Evolutionary conservation across 2,797 vertebrate species (phyloP).

Genomic region (Linurgus olivaceus): DNA sequence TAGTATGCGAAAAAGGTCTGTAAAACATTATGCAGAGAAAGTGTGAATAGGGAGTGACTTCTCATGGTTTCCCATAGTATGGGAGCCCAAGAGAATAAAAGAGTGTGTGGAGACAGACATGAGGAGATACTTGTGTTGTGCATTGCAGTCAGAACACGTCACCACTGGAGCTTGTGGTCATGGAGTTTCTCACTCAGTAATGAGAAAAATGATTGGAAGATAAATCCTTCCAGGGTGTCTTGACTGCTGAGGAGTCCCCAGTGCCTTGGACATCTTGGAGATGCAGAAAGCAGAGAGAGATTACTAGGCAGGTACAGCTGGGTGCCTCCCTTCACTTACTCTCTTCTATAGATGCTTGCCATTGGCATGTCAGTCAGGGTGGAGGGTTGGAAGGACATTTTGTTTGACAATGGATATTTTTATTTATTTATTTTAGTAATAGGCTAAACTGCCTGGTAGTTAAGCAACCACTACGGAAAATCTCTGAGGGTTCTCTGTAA

Average conservation of each 20-base stretch:
- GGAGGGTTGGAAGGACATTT: neutral
- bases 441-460: neutral
- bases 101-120: accelerated
- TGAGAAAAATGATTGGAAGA: neutral
- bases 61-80: neutral
- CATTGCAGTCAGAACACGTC: neutral
- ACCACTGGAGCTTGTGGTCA: neutral
- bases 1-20: neutral
- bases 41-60: neutral
- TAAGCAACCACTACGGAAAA: neutral
- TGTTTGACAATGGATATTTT: neutral
- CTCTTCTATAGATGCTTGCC: neutral
- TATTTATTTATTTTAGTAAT: neutral
- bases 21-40: neutral
- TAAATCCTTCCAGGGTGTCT: neutral
- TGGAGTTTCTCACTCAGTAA: neutral
- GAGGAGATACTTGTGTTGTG: neutral
- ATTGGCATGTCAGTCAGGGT: neutral
- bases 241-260: neutral
- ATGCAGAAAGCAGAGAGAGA: neutral
- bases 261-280: neutral
- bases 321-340: neutral
- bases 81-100: neutral
- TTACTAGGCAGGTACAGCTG: neutral
- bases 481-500: neutral